Base-by-base conservation (phyloP, 2,113 vertebrate species). In the Haemorhous mexicanus region DNA sequence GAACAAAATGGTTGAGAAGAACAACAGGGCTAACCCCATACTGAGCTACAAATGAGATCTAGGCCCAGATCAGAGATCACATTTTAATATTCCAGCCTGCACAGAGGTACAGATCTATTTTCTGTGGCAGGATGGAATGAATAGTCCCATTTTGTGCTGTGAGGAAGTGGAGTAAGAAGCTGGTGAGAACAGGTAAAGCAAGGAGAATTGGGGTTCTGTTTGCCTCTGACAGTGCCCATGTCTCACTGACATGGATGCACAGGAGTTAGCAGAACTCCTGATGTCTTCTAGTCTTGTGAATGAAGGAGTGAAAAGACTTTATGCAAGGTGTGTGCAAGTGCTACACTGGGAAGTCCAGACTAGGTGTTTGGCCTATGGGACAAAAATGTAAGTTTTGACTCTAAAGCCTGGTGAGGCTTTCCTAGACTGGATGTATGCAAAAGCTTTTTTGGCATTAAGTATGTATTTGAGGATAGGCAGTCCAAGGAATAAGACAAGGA, bases 1-100 rank as follows among this genome's bases (percentile, higher is more conserved):
- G 87, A 93, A 63, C 77, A 95, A 96, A 94, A 83, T 94, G 79
- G 52, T 95, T 92, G 89, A 91, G 91, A 95, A 96, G 79, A 96
- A 91, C 68, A 95, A 88, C 43, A 94, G 78, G 61, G 79, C 74
- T 95, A 95, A 92, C 67, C 84, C 59, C 59, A 84, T 87, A 41
- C 4, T 96, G 83, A 84, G 64, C 84, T 95, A 89, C 85, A 94
- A 93, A 97, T 80, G 93, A 61, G 77, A 87, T 86, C 88, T 95
- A 90, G 93, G 70, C 87, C 89, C 74, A 53, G 95, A 96, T 97
- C 86, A 96, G 80, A 88, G 89, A 83, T 81, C n/a, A 50, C 21
- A 24, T 80, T 90, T 97, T 82, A 94, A 33, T 89, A 90, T 89
- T 47, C 84, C 39, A 94, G 61, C 73, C 69, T 93, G 74, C 79